Percentiles rank a stretch among this genome's conserved stretches.
These are phyloP conservation scores for Drosophila fuyamai DNA, from an alignment of 1,140 invertebrate species.

Conservation along the genomic window DNA sequence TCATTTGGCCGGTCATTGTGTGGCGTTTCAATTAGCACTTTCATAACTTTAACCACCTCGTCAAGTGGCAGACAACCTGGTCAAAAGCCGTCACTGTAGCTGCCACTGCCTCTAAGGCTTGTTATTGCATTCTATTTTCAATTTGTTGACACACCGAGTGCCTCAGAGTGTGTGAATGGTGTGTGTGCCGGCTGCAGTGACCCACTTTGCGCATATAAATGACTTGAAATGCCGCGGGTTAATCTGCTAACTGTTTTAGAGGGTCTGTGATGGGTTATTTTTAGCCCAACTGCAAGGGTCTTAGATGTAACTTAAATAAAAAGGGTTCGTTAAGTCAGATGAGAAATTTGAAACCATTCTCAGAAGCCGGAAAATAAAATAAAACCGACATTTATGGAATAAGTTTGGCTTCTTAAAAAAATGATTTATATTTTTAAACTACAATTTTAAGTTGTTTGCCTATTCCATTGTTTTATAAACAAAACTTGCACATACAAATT, in stretches of 20 bases:
- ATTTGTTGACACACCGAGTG: slow-evolving; percentile 58
- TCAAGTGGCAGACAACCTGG: slow-evolving; percentile 37
- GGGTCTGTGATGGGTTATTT: slow-evolving; percentile 35
- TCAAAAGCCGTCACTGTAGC: slow-evolving; percentile 18
- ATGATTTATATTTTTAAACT: no score
- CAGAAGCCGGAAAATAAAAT: neutral
- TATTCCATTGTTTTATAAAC: no score
- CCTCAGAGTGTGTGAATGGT: slow-evolving; percentile 22
- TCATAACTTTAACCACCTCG: slow-evolving; percentile 54
- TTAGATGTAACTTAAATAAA: slow-evolving; percentile 1
- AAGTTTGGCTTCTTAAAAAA: no score
- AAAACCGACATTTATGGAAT: no score
- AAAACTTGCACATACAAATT: no score
- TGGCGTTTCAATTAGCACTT: slow-evolving; percentile 71
- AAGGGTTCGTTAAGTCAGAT: neutral
- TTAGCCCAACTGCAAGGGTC: slow-evolving; percentile 7
- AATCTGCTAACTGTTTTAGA: slow-evolving; percentile 54
- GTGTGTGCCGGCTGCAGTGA: slow-evolving; percentile 51
- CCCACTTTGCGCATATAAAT: slow-evolving; percentile 56
- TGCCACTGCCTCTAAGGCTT: slow-evolving; percentile 34
- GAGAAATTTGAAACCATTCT: neutral
- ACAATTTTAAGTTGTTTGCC: no score
- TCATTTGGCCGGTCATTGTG: slow-evolving; percentile 47
- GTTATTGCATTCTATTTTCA: slow-evolving; percentile 66
- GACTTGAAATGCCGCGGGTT: slow-evolving; percentile 49